Evolutionary conservation across 2,888 invertebrate species (phyloP).

Genomic region (Erebia palarica): DNA sequence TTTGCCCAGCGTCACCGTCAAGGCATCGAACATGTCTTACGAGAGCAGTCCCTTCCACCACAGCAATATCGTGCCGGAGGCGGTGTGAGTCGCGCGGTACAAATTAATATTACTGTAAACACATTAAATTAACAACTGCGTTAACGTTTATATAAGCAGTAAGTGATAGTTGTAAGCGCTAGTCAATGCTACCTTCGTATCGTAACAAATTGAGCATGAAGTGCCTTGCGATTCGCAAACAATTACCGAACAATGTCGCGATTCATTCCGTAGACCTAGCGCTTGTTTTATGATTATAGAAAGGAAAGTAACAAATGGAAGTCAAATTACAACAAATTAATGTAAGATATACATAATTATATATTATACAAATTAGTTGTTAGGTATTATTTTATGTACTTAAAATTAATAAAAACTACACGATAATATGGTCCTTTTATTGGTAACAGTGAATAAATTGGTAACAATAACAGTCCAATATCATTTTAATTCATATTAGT

Average conservation of each 20-base stretch:
- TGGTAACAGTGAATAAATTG: constrained; percentile 41
- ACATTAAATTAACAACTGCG: constrained; percentile 68
- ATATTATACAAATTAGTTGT: constrained; percentile 82
- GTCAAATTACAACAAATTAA: constrained; percentile 82
- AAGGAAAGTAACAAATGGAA: constrained; percentile 73
- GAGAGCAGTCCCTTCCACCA: constrained; percentile 85
- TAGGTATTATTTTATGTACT: constrained; percentile 82
- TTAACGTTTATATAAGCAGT: constrained; percentile 73
- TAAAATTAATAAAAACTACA: constrained; percentile 82
- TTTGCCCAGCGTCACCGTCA: constrained; percentile 74
- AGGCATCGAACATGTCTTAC: constrained; percentile 79
- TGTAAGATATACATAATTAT: constrained; percentile 82
- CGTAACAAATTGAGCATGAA: constrained; percentile 52
- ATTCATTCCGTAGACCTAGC: constrained; percentile 67
- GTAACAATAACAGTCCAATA: constrained; percentile 26
- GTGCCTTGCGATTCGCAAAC: constrained; percentile 62
- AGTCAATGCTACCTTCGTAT: constrained; percentile 70
- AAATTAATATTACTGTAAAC: constrained; percentile 49
- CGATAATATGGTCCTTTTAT: constrained; percentile 47
- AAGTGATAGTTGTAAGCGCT: constrained; percentile 79
- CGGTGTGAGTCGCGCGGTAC: constrained; percentile 73
- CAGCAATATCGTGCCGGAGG: constrained; percentile 84
- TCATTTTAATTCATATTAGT: constrained; percentile 44
- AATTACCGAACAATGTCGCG: constrained; percentile 68
- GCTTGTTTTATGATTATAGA: constrained; percentile 66